A percentile compares a stretch with the other conserved stretches of the same genome.
phyloP scores from a whole-genome alignment of 2,888 invertebrate species.

The Orgyia antiqua region DNA sequence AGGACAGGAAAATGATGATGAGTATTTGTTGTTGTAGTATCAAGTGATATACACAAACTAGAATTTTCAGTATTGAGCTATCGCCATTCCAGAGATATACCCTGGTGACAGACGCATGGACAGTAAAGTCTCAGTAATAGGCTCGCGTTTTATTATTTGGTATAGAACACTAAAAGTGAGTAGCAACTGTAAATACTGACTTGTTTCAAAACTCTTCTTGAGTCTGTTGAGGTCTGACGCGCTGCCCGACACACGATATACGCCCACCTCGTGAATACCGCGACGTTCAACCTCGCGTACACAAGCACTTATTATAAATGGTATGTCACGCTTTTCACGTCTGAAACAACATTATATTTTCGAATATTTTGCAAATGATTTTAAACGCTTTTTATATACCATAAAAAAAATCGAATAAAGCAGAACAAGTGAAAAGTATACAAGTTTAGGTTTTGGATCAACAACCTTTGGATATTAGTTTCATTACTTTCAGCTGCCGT shows the following conservation, averaged over 20 bases:
- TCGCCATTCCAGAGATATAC: too few relatives aligned
- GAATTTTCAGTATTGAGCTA: too few relatives aligned
- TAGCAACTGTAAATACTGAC: constrained; percentile 78
- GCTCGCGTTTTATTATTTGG: too few relatives aligned
- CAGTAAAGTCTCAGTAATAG: too few relatives aligned
- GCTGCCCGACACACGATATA: constrained; percentile 96
- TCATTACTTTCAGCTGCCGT: too few relatives aligned
- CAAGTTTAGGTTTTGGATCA: too few relatives aligned
- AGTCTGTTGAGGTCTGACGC: constrained; percentile 93
- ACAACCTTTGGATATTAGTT: too few relatives aligned
- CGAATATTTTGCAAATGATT: background rate
- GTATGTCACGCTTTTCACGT: constrained; percentile 89
- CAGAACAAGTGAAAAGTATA: background rate
- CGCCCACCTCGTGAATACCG: constrained; percentile 93
- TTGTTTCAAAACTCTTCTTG: constrained; percentile 95
- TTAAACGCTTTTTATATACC: background rate
- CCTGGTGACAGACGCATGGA: too few relatives aligned
- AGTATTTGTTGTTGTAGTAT: too few relatives aligned
- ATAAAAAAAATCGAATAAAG: background rate
- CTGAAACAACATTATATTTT: constrained; percentile 50
- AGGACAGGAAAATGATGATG: too few relatives aligned
- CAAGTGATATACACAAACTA: too few relatives aligned
- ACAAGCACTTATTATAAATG: constrained; percentile 94
- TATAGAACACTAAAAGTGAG: too few relatives aligned
- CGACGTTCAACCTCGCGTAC: constrained; percentile 94